Evolutionary conservation across 2,888 invertebrate genomes (phyloP).

Genomic region (Deilephila porcellus): DNA sequence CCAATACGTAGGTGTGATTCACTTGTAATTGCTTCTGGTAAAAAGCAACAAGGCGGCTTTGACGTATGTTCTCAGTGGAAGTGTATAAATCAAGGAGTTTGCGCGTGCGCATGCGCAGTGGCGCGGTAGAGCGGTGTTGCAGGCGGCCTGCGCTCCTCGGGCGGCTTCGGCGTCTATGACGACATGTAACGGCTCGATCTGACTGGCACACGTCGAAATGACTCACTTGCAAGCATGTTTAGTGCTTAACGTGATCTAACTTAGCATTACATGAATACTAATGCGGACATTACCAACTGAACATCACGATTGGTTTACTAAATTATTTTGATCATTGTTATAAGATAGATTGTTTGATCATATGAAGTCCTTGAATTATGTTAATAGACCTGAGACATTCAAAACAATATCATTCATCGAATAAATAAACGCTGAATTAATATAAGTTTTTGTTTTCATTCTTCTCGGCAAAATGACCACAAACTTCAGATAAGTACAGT

Average conservation of each 20-base stretch:
- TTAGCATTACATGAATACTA: slow-evolving; percentile 34
- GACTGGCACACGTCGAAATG: slow-evolving; percentile 53
- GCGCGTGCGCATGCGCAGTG: slow-evolving; percentile 45
- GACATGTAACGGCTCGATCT: slow-evolving; percentile 31
- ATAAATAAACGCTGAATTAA: no score
- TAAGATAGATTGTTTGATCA: no score
- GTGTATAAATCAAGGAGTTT: slow-evolving; percentile 53
- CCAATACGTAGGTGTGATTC: slow-evolving; percentile 32
- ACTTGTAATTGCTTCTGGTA: slow-evolving; percentile 42
- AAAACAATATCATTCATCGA: no score
- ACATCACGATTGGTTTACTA: not conserved
- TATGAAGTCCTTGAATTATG: no score
- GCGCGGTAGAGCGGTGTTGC: no score
- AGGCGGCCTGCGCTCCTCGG: slow-evolving; percentile 36
- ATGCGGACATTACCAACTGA: slow-evolving; percentile 22
- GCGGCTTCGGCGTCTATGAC: slow-evolving; percentile 34
- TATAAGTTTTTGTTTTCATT: no score
- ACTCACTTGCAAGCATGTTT: slow-evolving; percentile 49
- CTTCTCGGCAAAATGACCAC: no score
- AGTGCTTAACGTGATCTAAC: slow-evolving; percentile 32
- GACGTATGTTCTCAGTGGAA: slow-evolving; percentile 39
- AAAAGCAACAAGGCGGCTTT: slow-evolving; percentile 49
- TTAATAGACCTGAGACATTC: no score
- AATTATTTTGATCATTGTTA: not conserved
- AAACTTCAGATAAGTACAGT: no score